Evolutionary conservation across 2,113 vertebrate genomes (phyloP).

Genomic region (Silurus meridionalis): DNA sequence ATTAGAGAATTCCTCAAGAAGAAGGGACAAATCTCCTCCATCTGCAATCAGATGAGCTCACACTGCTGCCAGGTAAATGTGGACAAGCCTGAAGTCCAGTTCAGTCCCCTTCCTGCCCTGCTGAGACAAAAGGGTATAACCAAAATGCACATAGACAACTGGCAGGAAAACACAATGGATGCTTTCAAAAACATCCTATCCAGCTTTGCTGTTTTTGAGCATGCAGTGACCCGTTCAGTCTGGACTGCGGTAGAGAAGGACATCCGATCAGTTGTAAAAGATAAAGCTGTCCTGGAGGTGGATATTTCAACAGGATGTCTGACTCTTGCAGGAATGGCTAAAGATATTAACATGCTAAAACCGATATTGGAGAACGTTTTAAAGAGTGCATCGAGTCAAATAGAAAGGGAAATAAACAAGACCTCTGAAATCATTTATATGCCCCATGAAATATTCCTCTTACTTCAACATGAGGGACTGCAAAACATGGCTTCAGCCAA

Average conservation of each 20-base stretch:
- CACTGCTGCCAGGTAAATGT: constrained; percentile 72
- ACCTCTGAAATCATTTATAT: constrained; percentile 64
- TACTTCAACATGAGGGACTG: constrained; percentile 71
- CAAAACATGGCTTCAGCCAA: constrained; percentile 49
- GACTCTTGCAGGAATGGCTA: constrained; percentile 71
- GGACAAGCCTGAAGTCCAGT: constrained; percentile 57
- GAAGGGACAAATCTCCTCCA: constrained; percentile 58
- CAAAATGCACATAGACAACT: constrained; percentile 60
- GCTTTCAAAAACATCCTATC: constrained; percentile 68
- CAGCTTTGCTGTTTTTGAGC: constrained; percentile 65
- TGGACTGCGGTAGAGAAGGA: constrained; percentile 72
- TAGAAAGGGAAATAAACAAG: constrained; percentile 68
- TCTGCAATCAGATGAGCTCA: constrained; percentile 71
- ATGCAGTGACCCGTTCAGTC: constrained; percentile 26
- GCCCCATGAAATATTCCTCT: constrained; percentile 59
- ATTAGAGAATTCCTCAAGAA: constrained; percentile 74
- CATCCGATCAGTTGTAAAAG: constrained; percentile 27
- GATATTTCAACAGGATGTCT: constrained; percentile 51
- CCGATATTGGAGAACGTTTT: constrained; percentile 61
- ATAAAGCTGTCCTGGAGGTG: constrained; percentile 62
- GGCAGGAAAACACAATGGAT: constrained; percentile 60
- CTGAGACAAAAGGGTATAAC: constrained; percentile 63
- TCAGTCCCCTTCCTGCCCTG: constrained; percentile 72
- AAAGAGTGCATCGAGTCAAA: constrained; percentile 55
- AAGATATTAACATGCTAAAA: constrained; percentile 61